Evolutionary conservation across 2,797 vertebrate genomes (phyloP).

Genomic region (Diplodus sargus): DNA sequence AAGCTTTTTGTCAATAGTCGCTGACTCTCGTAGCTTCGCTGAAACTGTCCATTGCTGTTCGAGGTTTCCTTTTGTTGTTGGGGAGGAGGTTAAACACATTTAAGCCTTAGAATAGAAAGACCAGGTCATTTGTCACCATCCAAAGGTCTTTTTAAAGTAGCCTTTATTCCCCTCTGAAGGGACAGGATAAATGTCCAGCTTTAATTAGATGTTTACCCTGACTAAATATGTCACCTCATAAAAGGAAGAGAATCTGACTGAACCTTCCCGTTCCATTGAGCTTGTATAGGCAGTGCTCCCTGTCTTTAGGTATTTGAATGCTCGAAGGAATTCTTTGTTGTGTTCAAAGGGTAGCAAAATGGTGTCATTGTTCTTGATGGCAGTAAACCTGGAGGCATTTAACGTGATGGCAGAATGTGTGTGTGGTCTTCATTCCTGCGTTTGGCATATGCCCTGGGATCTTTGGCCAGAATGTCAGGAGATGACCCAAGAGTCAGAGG

Average conservation of each 20-base stretch:
- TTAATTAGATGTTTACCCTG: constrained; percentile 55
- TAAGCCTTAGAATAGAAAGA: constrained; percentile 34
- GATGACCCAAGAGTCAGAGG: constrained; percentile 59
- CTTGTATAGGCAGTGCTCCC: constrained; percentile 8
- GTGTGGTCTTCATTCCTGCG: constrained; percentile 64
- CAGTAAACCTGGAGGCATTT: constrained; percentile 54
- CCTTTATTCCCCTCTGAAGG: constrained; percentile 20
- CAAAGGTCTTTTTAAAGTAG: constrained; percentile 12
- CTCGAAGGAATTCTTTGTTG: constrained; percentile 45
- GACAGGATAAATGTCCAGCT: constrained; percentile 29
- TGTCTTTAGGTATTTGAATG: constrained; percentile 36
- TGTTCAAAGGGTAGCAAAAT: constrained; percentile 38
- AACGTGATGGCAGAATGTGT: constrained; percentile 35
- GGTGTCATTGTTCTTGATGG: constrained; percentile 54
- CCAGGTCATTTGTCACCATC: constrained; percentile 32
- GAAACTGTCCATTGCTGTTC: neutral
- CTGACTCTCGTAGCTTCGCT: constrained; percentile 34
- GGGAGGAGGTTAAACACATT: constrained; percentile 35
- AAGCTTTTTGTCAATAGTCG: constrained; percentile 9
- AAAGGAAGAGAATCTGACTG: constrained; percentile 43
- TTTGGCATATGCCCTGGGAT: constrained; percentile 36
- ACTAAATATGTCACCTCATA: constrained; percentile 43
- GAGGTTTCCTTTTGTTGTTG: constrained; percentile 28
- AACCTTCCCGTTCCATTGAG: constrained; percentile 14
- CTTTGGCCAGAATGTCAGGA: constrained; percentile 48